phyloP scores from a whole-genome alignment of 2,888 invertebrate species.

The Tetragonula carbonaria region DNA sequence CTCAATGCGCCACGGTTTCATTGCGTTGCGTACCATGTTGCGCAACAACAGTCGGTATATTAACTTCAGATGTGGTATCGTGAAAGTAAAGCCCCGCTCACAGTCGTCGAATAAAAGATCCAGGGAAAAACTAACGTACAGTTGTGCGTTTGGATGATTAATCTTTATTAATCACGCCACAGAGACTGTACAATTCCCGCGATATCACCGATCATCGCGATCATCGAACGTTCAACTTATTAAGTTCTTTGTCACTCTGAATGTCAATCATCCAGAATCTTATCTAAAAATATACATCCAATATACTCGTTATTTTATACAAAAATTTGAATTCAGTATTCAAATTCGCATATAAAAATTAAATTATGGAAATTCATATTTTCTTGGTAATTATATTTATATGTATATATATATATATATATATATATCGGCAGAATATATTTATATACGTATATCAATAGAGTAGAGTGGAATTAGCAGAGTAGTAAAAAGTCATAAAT shows the following conservation, averaged over 20 bases:
- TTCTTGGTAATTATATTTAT: not conserved
- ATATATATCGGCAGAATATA: too few species aligned
- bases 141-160: not conserved
- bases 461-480: too few species aligned
- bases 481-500: not conserved
- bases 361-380: not conserved
- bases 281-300: not conserved
- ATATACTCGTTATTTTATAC: not conserved
- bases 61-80: slow-evolving; percentile 51
- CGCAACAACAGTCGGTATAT: slow-evolving; percentile 53
- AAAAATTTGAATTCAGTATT: not conserved
- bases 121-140: not conserved
- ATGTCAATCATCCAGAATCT: not conserved
- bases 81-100: slow-evolving; percentile 59
- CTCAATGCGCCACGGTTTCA: slow-evolving; percentile 51
- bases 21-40: slow-evolving; percentile 58
- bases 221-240: not conserved
- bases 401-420: not conserved
- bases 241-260: not conserved
- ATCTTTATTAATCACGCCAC: not conserved
- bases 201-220: not conserved
- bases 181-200: too few species aligned
- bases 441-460: too few species aligned
- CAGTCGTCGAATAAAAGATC: slow-evolving; percentile 1
- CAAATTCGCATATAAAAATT: not conserved